phyloP scores from a whole-genome alignment of 2,888 invertebrate species.

The Altica lythri region DNA sequence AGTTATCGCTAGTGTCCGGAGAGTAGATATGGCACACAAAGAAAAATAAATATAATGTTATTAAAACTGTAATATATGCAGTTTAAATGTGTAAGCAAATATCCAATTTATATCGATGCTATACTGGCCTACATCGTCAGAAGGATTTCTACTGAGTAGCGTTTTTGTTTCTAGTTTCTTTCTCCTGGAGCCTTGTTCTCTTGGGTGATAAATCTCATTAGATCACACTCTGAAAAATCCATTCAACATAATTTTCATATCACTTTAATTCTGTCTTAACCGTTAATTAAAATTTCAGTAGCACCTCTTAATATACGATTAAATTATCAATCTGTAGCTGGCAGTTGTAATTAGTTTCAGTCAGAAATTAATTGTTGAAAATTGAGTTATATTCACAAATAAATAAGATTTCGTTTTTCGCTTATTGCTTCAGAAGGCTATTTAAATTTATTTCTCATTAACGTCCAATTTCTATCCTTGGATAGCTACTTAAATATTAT shows the following conservation, averaged over 20 bases:
- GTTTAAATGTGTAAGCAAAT: no score
- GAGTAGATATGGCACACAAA: no score
- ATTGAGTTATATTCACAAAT: slow-evolving; percentile 14
- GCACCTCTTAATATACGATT: slow-evolving; percentile 19
- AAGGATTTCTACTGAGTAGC: neutral
- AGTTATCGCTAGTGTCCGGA: no score
- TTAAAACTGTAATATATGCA: no score
- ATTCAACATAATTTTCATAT: slow-evolving; percentile 23
- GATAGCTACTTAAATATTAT: no score
- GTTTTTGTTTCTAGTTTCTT: slow-evolving; percentile 8
- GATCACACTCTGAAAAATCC: slow-evolving; percentile 22
- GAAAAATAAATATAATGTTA: no score
- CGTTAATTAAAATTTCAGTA: slow-evolving; percentile 25
- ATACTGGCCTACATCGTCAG: neutral
- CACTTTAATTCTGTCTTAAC: slow-evolving; percentile 17
- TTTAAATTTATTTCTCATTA: no score
- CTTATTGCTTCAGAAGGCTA: neutral
- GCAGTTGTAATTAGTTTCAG: slow-evolving; percentile 26
- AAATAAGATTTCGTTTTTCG: slow-evolving; percentile 16
- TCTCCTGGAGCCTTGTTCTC: neutral
- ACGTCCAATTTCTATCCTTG: no score
- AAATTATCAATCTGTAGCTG: slow-evolving; percentile 25
- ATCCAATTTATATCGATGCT: neutral
- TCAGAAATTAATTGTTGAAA: slow-evolving; percentile 23
- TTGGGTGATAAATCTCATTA: slow-evolving; percentile 23